Base-by-base conservation (phyloP, 2,888 invertebrate species). In the Escarpia spicata region DNA sequence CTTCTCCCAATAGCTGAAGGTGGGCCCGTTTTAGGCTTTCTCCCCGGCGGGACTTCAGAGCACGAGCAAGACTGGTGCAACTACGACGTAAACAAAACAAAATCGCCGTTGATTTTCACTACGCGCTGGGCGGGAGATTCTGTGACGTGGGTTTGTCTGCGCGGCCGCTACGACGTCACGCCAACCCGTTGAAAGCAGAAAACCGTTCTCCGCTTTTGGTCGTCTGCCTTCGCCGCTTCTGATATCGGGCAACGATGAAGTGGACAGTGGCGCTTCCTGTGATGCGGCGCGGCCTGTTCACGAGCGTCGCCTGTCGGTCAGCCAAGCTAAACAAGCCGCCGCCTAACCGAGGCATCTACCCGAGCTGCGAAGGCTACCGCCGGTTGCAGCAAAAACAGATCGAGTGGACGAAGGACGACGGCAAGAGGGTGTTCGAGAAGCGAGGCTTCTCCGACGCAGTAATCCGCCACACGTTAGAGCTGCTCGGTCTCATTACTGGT, bases 391-490 rank as follows among this genome's bases (percentile, higher is more conserved):
- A 26, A 26, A 75, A 75, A n/a, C 75, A 75, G 75, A 75, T 75
- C n/a, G 75, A 75, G 75, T 75, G 75, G 75, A 75, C 75, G 75
- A 75, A 75, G 75, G 6, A 75, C 75, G 75, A 75, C 75, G 75
- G 19, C 26, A 75, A 26, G 75, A 75, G 75, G 19, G 75, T 75
- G 75, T 75, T 19, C 6, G 75, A 75, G 75, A 75, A 75, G 75
- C 26, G 26, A n/a, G 75, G 75, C 75, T 75, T 26, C 75, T 26
- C 19, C 75, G 75, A 75, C 26, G 26, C n/a, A 75, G 75, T 75
- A 19, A 26, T 75, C 75, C 75, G 75, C 75, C 75, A n/a, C 19
- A 19, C 75, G 26, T 26, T 75, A 26, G 75, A 75, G 26, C 75
- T 75, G n/a, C 75, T 75, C 26, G 75, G 75, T 6, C 19, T n/a